These are phyloP conservation scores for Cyprinodon brontotheroides DNA, from an alignment of 2,113 vertebrate species.

Conservation along the genomic window DNA sequence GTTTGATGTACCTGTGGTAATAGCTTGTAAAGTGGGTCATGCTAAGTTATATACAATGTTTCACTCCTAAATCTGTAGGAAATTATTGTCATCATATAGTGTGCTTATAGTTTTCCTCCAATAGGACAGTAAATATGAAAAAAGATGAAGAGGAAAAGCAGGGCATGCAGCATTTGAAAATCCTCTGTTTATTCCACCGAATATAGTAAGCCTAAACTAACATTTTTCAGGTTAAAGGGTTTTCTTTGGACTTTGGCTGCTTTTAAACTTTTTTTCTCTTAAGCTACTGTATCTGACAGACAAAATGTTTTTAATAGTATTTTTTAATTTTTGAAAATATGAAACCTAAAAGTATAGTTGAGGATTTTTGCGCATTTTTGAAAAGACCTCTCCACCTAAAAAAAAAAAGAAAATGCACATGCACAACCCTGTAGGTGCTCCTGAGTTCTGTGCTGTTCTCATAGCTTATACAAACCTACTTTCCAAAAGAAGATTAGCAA, in stretches of 20 bases:
- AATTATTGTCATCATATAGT: not conserved
- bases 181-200: not conserved
- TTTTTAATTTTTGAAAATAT: too few relatives aligned
- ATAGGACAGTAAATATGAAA: not conserved
- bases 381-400: too few relatives aligned
- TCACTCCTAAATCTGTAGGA: constrained; percentile 4
- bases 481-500: too few relatives aligned
- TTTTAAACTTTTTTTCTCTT: not conserved
- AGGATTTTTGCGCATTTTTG: too few relatives aligned
- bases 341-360: too few relatives aligned
- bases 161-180: not conserved
- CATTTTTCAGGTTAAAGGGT: not conserved
- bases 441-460: too few relatives aligned
- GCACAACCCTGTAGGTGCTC: too few relatives aligned
- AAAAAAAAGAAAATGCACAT: too few relatives aligned
- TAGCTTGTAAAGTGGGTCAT: constrained; percentile 3
- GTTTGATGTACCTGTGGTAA: not conserved
- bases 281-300: not conserved
- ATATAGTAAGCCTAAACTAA: not conserved
- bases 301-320: too few relatives aligned
- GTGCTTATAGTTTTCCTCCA: not conserved
- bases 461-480: too few relatives aligned
- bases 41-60: not conserved
- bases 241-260: not conserved
- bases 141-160: not conserved